A percentile compares a stretch with the other conserved stretches of the same genome.
These are phyloP conservation scores for Catostylus mosaicus DNA, from an alignment of 30 jellyfish, hydroid and myxozoan species.

Conservation along the genomic window DNA sequence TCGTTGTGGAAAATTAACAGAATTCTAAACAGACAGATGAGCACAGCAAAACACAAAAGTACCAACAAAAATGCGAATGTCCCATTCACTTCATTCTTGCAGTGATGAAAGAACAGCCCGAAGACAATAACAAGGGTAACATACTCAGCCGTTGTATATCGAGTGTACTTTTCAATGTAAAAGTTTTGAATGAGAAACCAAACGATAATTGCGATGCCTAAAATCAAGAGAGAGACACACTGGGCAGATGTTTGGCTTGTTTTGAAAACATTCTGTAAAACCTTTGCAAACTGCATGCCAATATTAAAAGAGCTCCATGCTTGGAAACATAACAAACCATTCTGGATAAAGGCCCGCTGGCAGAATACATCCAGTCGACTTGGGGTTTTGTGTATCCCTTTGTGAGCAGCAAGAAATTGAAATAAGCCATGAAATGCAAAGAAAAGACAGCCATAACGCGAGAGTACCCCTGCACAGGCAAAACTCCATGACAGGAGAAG, in stretches of 20 bases:
- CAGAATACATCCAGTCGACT: constrained; percentile 57
- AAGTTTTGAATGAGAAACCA: constrained; percentile 70
- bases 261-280: constrained; percentile 8
- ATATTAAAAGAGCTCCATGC: constrained; percentile 42
- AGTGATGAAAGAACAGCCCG: constrained; percentile 33
- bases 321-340: constrained; percentile 60
- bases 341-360: constrained; percentile 51
- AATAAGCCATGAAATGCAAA: constrained; percentile 54
- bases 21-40: constrained; percentile 21
- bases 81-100: constrained; percentile 29
- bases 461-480: constrained; percentile 51
- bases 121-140: constrained; percentile 31
- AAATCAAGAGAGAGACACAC: constrained; percentile 18
- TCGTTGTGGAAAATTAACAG: constrained; percentile 19
- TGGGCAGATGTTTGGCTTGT: constrained; percentile 27
- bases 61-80: constrained; percentile 26
- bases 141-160: constrained; percentile 55
- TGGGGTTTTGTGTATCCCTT: constrained; percentile 23
- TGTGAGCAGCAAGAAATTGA: constrained; percentile 61
- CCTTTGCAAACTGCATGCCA: constrained; percentile 26
- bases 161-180: constrained; percentile 52
- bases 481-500: constrained; percentile 54
- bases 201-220: constrained; percentile 7
- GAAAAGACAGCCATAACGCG: constrained; percentile 61
- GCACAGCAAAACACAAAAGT: constrained; percentile 24